A percentile compares a stretch with the other conserved stretches of the same genome.
These are phyloP conservation scores for Idaea aversata DNA, from an alignment of 2,888 invertebrate genomes.

Conservation along the genomic window DNA sequence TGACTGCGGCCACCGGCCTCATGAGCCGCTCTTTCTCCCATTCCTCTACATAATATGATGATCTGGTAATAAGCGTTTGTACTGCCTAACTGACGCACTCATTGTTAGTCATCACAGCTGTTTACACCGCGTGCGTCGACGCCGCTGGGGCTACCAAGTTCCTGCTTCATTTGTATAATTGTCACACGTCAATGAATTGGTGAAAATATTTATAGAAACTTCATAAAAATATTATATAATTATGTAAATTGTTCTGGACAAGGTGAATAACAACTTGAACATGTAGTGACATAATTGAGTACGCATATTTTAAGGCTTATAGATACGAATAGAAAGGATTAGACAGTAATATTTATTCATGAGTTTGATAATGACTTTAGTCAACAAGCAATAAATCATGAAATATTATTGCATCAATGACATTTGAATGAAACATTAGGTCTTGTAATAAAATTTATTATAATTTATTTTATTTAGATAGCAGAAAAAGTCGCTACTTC, in stretches of 20 bases:
- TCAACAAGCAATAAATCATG: background rate
- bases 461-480: background rate
- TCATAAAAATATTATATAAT: conserved; percentile 33
- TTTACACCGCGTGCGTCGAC: conserved; percentile 34
- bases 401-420: background rate
- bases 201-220: conserved; percentile 43
- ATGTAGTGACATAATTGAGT: conserved; percentile 1
- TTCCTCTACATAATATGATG: conserved; percentile 69
- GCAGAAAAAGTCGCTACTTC: no score
- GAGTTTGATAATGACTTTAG: conserved; percentile 2
- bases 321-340: background rate
- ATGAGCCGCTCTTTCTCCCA: conserved; percentile 69
- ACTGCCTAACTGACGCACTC: conserved; percentile 34
- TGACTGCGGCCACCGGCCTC: conserved; percentile 70
- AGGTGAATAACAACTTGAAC: background rate
- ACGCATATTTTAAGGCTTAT: background rate
- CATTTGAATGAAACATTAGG: background rate
- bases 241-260: conserved; percentile 29
- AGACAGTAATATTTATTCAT: conserved; percentile 1
- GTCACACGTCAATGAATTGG: conserved; percentile 28
- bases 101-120: conserved; percentile 52
- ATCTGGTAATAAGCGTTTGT: conserved; percentile 62
- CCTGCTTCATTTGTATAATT: conserved; percentile 31
- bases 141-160: conserved; percentile 31
- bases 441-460: background rate